Evolutionary conservation across 2,113 vertebrate genomes (phyloP).

Genomic region (Fregetta grallaria): DNA sequence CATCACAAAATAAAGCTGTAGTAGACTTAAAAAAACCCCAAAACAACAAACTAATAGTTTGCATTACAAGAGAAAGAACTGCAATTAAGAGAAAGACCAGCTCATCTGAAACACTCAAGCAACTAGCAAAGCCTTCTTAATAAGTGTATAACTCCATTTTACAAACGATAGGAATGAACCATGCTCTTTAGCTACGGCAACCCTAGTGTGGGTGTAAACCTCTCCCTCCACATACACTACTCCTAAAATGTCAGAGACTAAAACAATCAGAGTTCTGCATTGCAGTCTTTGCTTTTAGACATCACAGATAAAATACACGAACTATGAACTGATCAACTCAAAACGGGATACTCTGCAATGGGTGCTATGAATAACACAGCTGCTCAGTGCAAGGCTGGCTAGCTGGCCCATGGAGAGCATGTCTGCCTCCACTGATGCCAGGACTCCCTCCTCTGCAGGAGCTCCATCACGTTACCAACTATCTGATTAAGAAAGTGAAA

Average conservation of each 20-base stretch:
- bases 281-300: background rate
- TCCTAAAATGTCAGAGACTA: background rate
- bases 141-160: background rate
- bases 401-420: background rate
- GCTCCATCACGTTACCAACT: background rate
- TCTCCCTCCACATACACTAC: background rate
- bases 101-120: background rate
- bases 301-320: background rate
- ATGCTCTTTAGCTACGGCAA: background rate
- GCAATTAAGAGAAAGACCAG: background rate
- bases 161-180: background rate
- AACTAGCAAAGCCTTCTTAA: background rate
- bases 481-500: background rate
- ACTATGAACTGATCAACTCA: background rate
- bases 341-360: background rate
- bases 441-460: background rate
- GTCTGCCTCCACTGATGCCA: background rate
- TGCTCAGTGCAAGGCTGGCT: background rate
- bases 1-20: background rate
- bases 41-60: background rate
- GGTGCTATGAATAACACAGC: slow-evolving; percentile 7
- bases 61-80: background rate
- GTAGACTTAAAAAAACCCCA: background rate
- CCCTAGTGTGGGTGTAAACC: background rate
- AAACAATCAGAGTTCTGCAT: background rate